Evolutionary conservation across 2,797 vertebrate species (phyloP), one percentile per base, ranked within the genome.

Genomic region (Myotis pilosus): DNA sequence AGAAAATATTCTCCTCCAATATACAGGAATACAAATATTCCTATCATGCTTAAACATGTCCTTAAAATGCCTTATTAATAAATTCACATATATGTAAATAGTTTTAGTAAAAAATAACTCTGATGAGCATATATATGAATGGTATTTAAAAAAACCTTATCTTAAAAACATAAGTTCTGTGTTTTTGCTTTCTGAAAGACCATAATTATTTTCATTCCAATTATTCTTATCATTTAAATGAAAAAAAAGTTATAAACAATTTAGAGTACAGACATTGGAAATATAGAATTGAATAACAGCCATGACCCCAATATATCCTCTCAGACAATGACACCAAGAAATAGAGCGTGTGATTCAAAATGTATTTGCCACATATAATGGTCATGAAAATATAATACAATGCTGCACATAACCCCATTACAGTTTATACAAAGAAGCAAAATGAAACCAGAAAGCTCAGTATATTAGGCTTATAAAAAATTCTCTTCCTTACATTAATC

Each of bases 101-200:
- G 90, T 55, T 79, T 64, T 69, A 87, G 15, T 62, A 89, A 75
- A 68, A 92, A 87, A 94, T 9, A 86, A 72, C 60, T 87, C 51
- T 89, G 10, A 49, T 79, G 16, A 79, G 44, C 49, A 44, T 60
- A n/a, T 53, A 33, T 47, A 49, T 17, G 20, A 12, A 76, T 47
- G 16, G 23, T 8, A 90, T 41, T 41, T 69, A 94, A 57, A 8
- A 92, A 89, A 92, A 74, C 71, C 66, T 68, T 68, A 30, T 49
- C 33, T 76, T 80, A 57, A 90, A 84, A 93, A 82, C 30, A 2
- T n/a, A 89, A 64, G 16, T 78, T 89, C 36, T 78, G 8, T 60
- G 74, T 36, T 71, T 94, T 74, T 93, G 30, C 62, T 75, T 94
- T 88, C 92, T 62, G 57, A 71, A 49, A 95, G 55, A 57, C 30